These are phyloP conservation scores for Hylaea fasciaria DNA, from an alignment of 2,888 invertebrate species.

Conservation along the genomic window DNA sequence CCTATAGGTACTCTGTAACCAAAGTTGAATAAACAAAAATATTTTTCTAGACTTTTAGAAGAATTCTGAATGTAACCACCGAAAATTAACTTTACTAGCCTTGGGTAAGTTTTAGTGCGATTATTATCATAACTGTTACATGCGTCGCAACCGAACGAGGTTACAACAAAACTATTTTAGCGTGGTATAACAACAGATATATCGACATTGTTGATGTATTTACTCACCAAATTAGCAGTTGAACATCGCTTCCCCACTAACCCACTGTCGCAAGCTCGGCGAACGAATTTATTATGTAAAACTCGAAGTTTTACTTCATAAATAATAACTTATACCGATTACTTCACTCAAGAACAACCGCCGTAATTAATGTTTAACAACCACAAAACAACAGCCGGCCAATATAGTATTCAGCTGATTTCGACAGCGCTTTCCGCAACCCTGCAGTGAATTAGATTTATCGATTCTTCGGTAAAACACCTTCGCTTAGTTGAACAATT, in stretches of 20 bases:
- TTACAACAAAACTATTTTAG: no score
- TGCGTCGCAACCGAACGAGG: no score
- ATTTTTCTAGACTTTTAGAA: no score
- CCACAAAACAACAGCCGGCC: constrained; percentile 9
- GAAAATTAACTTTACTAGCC: no score
- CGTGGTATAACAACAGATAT: no score
- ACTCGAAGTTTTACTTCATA: constrained; percentile 1
- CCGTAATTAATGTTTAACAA: constrained; percentile 2
- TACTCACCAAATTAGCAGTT: constrained; percentile 14
- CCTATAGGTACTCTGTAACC: no score
- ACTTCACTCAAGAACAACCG: constrained; percentile 8
- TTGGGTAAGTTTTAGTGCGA: no score
- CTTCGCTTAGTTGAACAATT: constrained; percentile 6
- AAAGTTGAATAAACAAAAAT: no score
- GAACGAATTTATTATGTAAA: constrained; percentile 19
- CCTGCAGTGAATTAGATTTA: constrained; percentile 17
- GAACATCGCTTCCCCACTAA: constrained; percentile 12
- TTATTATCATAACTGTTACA: no score
- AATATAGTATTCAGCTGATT: constrained; percentile 13
- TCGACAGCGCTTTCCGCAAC: constrained; percentile 17
- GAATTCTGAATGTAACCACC: no score
- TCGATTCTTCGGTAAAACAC: constrained; percentile 23
- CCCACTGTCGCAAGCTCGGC: constrained; percentile 12
- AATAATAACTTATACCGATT: constrained; percentile 4
- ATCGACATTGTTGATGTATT: neutral